These are phyloP conservation scores for Portevinia maculata DNA, from an alignment of 2,888 invertebrate species.

Conservation along the genomic window DNA sequence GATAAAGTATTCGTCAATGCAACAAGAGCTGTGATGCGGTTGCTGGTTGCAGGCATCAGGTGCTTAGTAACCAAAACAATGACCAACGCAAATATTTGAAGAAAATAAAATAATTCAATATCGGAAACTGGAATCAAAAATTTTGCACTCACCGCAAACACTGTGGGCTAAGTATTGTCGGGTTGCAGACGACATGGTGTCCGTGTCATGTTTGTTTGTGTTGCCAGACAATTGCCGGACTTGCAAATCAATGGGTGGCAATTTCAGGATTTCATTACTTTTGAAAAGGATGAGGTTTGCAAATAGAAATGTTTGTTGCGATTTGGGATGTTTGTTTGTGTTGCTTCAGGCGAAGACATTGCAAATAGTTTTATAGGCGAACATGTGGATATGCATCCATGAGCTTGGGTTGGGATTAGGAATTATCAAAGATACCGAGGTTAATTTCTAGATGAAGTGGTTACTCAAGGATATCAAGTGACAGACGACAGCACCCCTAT, in stretches of 20 bases:
- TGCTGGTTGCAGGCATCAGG: constrained; percentile 47
- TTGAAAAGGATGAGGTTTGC: not conserved
- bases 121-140: constrained; percentile 27
- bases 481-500: no score
- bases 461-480: no score
- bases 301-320: not conserved
- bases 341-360: not conserved
- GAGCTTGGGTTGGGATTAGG: no score
- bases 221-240: not conserved
- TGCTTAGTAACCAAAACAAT: constrained; percentile 43
- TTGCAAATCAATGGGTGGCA: not conserved
- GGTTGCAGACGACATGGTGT: not conserved
- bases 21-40: not conserved
- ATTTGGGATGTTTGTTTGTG: not conserved
- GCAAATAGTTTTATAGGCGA: not conserved
- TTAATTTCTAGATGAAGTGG: no score
- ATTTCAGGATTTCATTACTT: constrained; percentile 5
- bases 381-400: not conserved
- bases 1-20: constrained; percentile 43
- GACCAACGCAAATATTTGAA: constrained; percentile 59
- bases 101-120: constrained; percentile 61
- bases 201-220: constrained; percentile 5
- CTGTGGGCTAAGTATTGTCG: not conserved
- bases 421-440: no score
- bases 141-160: constrained; percentile 23